phyloP scores from a whole-genome alignment of 2,888 invertebrate genomes.

The Heliconius sara region DNA sequence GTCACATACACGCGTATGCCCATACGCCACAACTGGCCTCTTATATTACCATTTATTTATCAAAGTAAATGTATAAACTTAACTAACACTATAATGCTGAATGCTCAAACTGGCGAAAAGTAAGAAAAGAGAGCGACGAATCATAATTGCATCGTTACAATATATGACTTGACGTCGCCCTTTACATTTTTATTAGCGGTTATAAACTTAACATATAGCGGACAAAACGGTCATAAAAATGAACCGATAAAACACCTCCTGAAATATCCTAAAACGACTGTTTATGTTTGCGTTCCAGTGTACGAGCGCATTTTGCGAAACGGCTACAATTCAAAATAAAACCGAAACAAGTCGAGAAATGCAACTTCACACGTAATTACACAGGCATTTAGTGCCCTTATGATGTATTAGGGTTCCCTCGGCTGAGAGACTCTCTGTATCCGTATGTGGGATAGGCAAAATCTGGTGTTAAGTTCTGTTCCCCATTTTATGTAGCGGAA shows the following conservation, averaged over 20 bases:
- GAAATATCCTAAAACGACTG: slow-evolving; percentile 68
- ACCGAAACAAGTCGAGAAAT: slow-evolving; percentile 57
- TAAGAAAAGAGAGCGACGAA: not conserved
- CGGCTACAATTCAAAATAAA: slow-evolving; percentile 61
- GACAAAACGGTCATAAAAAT: slow-evolving; percentile 71
- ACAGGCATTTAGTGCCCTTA: slow-evolving; percentile 57
- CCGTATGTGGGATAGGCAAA: too few species aligned
- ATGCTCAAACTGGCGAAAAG: not conserved
- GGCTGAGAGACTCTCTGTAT: not conserved
- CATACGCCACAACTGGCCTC: too few species aligned
- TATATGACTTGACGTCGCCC: slow-evolving; percentile 56
- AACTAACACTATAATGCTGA: not conserved
- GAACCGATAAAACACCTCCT: slow-evolving; percentile 69
- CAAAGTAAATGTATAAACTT: not conserved
- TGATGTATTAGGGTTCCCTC: slow-evolving; percentile 40
- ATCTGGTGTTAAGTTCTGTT: too few species aligned
- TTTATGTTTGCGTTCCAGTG: slow-evolving; percentile 54
- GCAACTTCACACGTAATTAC: slow-evolving; percentile 72
- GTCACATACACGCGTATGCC: too few species aligned
- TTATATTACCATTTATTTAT: not conserved
- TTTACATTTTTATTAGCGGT: slow-evolving; percentile 66
- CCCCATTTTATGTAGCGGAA: too few species aligned
- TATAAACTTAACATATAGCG: slow-evolving; percentile 65
- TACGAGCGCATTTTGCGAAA: slow-evolving; percentile 55
- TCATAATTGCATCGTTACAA: slow-evolving; percentile 50